Evolutionary conservation across 2,113 vertebrate genomes (phyloP), one percentile per base, ranked within the genome.

Genomic region (Myodes glareolus): DNA sequence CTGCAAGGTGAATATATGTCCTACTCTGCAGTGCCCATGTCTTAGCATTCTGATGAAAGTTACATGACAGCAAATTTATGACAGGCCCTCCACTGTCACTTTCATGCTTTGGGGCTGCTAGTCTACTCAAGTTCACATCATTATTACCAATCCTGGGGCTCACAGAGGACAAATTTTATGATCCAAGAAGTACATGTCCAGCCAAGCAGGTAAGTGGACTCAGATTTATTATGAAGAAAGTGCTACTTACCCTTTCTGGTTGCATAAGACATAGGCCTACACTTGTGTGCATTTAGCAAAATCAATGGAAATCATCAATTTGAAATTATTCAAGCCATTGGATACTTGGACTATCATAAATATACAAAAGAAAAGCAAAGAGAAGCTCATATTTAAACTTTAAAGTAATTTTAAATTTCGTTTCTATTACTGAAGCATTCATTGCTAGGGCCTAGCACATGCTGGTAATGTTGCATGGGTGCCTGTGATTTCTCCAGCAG

Each of bases 101-200:
- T 75, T 94, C 50, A 94, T 55, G 61, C 21, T 97, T 92, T 92
- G 72, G 68, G 67, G 27, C 65, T 92, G 58, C 52, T 97, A 91
- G 76, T 93, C 92, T 89, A 95, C 81, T 89, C 77, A 94, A 80
- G 70, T 97, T 97, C 80, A 16, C 55, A 75, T 92, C 68, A 94
- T 95, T 96, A 97, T 97, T 94, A 94, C 82, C 52, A 94, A 85
- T 95, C 65, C 16, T 85, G 93, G 90, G 70, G 85, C 85, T 94
- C 67, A 90, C 39, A 94, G 84, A 96, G 97, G 97, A 91, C 95
- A 98, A 94, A 97, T 97, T 97, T 96, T 97, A 96, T 97, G 97
- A 97, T 81, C 91, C 93, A 97, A 97, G 91, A 92, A 97, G 94
- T 96, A 89, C n/a, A 95, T 92, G 77, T 95, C 91, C 85, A 96